Evolutionary conservation across 2,888 invertebrate genomes (phyloP), one percentile per base, ranked within the genome.

Genomic region (Spodoptera picta): DNA sequence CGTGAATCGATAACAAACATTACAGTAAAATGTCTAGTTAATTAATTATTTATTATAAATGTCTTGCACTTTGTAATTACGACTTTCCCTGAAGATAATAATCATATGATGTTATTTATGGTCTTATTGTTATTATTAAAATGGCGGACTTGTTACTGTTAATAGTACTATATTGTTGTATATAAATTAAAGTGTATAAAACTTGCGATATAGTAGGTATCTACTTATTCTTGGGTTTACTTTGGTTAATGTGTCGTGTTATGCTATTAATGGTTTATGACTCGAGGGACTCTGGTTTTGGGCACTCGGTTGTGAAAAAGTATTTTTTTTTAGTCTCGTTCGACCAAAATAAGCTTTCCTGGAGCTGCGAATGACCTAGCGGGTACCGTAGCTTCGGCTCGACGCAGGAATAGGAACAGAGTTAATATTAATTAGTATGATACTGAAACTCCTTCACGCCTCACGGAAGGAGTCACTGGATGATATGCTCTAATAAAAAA

Each of bases 61-160:
- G 23, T 48, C 53, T 69, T 54, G 71, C 50, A 60, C 53, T 74
- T 74, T 41, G 14, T 65, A 47, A 49, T 60, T 58, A 66, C 58
- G 50, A 69, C 69, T 79, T 76, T 76, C 76, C 45, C 62, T 51
- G 10, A 44, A 59, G 79, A 76, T 79, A 79, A 58, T 1, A 55
- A 57, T 69, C 73, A 64, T 62, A 65, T 78, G 76, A 78, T 68
- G 57, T 68, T 72, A 50, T 67, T 70, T 50, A 67, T 70, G 46
- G 63, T 36, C 60, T 75, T 75, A 46, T 75, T 72, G 60, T 63
- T 56, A 51, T 65, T 51, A 65, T 14, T 62, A 51, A 12, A 36
- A 48, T 51, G 51, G 44, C 60, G 48, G 12, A 3, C 11, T n/a
- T 45, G 53, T 64, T 47, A 52, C 6, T 75, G 44, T 56, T 65